Evolutionary conservation across 2,797 vertebrate genomes (phyloP), one percentile per base, ranked within the genome.

Genomic region (Cichlasoma orientale): DNA sequence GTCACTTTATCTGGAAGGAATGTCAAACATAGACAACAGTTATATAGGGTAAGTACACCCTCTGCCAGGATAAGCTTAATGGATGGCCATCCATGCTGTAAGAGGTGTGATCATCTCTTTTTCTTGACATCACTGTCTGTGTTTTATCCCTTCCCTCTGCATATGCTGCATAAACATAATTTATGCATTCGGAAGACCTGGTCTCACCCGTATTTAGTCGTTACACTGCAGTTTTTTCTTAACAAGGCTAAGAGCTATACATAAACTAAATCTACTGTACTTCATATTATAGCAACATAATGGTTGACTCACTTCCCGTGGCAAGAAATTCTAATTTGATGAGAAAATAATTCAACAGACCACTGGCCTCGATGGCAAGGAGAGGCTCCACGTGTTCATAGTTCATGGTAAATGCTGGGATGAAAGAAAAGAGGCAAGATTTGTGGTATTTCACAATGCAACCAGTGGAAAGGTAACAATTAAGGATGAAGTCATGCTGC

Each of bases 401-500:
- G 53, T 55, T 78, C 19, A 75, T 2, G 1, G 21, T 33, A 25
- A 13, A 52, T 27, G 33, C 18, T 2, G 4, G 18, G 25, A 23
- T 53, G 14, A 68, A 69, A 18, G 23, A 50, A 78, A 87, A 38
- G 83, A 86, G 78, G 74, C 75, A 74, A 25, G 52, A 55, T 56
- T 53, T 69, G 59, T 77, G 57, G 68, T 66, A 41, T 83, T 82
- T 75, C 4, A 19, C 63, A 50, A 72, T 58, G 71, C 69, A 84
- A 75, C 66, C 83, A 78, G 74, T 80, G 79, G 70, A 44, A 70
- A 76, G 54, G 86, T 68, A 73, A 82, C 78, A 79, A 78, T 82
- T 55, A 36, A 27, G 52, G 55, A 82, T 74, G 77, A 84, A 83
- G 77, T 77, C 76, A 79, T 71, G 54, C 68, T 81, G 83, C 81